phyloP scores from a whole-genome alignment of 2,797 vertebrate species.

The Ara ararauna region DNA sequence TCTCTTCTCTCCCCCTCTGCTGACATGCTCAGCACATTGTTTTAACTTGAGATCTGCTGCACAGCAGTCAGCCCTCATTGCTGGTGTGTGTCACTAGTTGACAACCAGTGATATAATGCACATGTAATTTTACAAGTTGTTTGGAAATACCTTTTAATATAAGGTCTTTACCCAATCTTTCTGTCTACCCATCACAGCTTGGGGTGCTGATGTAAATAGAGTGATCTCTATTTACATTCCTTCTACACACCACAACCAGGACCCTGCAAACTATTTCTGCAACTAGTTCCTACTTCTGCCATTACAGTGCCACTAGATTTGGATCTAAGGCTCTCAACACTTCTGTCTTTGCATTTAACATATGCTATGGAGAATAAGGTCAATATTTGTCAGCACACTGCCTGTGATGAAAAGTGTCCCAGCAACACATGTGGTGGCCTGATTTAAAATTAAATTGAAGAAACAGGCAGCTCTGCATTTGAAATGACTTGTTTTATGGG shows the following conservation, averaged over 20 bases:
- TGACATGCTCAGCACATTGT: background rate
- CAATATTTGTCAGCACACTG: background rate
- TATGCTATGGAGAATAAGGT: background rate
- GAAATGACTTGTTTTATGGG: background rate
- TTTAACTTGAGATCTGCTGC: background rate
- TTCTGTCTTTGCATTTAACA: slow-evolving; percentile 16
- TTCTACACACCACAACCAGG: background rate
- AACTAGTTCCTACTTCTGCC: background rate
- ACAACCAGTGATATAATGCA: background rate
- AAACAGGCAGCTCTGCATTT: background rate
- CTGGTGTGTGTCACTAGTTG: background rate
- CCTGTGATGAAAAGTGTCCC: background rate
- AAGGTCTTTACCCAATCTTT: background rate
- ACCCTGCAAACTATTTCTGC: background rate
- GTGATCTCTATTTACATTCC: background rate
- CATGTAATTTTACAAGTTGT: background rate
- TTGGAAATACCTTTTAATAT: background rate
- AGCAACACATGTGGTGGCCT: background rate
- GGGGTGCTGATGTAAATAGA: background rate
- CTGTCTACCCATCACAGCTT: background rate
- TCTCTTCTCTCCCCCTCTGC: background rate
- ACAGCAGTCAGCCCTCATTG: background rate
- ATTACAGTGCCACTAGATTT: background rate
- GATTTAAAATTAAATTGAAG: background rate
- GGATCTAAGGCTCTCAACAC: background rate